Evolutionary conservation across 1,140 invertebrate species (phyloP).

Genomic region (Acromyrmex charruanus): DNA sequence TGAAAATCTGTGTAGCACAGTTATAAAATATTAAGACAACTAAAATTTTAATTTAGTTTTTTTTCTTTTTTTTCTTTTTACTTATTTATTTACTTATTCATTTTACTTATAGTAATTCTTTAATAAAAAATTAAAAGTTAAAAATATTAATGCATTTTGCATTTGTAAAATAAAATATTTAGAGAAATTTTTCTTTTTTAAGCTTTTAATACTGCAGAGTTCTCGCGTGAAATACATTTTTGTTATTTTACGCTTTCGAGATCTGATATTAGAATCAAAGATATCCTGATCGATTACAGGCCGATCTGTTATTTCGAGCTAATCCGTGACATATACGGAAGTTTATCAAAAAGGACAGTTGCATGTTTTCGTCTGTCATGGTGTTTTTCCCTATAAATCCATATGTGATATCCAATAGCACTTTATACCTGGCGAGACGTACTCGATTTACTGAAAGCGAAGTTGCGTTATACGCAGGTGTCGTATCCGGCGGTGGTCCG

Average conservation of each 20-base stretch:
- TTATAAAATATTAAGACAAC: background rate
- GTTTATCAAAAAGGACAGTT: conserved; percentile 11
- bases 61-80: too few species aligned
- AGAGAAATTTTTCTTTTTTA: background rate
- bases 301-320: background rate
- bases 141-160: background rate
- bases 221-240: background rate
- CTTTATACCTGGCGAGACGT: conserved; percentile 61
- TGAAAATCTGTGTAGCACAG: background rate
- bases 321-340: conserved; percentile 2
- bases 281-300: background rate
- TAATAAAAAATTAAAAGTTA: background rate
- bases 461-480: conserved; percentile 67
- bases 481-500: conserved; percentile 48
- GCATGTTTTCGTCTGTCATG: background rate
- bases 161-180: conserved; percentile 12
- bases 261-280: background rate
- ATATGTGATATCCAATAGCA: conserved; percentile 31
- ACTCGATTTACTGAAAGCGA: conserved; percentile 60
- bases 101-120: background rate
- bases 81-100: too few species aligned
- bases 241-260: background rate
- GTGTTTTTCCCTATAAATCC: background rate
- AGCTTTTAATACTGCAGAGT: background rate
- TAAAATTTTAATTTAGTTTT: background rate